Evolutionary conservation across 2,113 vertebrate species (phyloP).

Genomic region (Dolichotis patagonum): DNA sequence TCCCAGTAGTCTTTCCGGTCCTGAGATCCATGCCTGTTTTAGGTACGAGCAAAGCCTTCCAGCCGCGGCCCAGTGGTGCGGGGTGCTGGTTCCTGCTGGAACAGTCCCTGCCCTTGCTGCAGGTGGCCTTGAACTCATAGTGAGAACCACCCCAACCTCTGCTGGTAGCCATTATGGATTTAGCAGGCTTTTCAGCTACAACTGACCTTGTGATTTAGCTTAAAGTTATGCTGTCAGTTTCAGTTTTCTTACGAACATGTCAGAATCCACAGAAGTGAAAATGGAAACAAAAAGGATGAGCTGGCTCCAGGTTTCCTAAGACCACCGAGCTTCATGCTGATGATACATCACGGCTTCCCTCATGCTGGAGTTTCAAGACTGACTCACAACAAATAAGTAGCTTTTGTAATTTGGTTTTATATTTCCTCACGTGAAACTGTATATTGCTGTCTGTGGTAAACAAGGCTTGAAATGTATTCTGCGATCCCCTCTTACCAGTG

Average conservation of each 20-base stretch:
- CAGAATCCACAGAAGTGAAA: constrained; percentile 64
- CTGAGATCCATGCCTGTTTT: neutral
- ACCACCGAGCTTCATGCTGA: neutral
- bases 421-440: neutral
- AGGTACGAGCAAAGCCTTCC: neutral
- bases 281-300: constrained; percentile 29
- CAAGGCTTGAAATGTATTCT: neutral
- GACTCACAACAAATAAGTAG: neutral
- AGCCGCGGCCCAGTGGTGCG: neutral
- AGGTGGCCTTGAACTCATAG: neutral
- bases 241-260: neutral
- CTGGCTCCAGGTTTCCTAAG: no score
- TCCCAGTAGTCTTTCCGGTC: neutral
- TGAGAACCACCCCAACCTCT: neutral
- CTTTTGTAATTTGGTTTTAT: neutral
- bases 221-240: constrained; percentile 68
- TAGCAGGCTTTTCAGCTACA: neutral
- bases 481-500: neutral
- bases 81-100: neutral
- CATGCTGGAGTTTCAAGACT: neutral
- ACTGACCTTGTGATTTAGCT: constrained; percentile 61
- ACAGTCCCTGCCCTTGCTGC: neutral
- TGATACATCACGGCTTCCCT: fast-evolving
- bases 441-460: neutral
- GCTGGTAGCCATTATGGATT: neutral